Evolutionary conservation across 1,140 invertebrate species (phyloP), one percentile per base, ranked within the genome.

Genomic region (Pteromalus puparum): DNA sequence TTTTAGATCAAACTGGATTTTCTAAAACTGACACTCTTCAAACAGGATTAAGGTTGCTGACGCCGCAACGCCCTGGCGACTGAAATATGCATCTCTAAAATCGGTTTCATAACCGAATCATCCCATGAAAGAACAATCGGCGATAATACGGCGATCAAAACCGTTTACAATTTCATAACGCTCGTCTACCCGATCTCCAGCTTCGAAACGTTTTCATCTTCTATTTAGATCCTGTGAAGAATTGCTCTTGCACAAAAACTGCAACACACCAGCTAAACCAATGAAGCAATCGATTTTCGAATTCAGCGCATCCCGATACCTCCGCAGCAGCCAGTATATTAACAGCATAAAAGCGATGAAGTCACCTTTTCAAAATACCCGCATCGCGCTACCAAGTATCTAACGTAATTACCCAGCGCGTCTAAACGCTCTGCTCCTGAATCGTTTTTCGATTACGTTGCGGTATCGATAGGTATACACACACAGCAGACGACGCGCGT

Each of bases 381-480:
- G 18, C 18, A 61, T 53, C 38, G 0, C 6, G 53, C 53, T 2
- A 34, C 53, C n/a, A n/a, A 61, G 53, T 61, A 61, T 21, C 53
- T 61, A 61, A 61, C 21, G 21, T n/a, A 61, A 61, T 61, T 61
- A 61, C 21, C 53, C 53, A 1, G 30, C 38, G 53, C 38, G 53
- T 61, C 53, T 61, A 61, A 61, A 68, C 30, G 34, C 21, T 61
- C 21, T 21, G 18, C 13, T n/a, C 72, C 70, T 1, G 28, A 76
- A 82, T 82, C 26, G 53, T 9, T 34, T 26, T 77, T 77, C 74
- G 30, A 83, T 72, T 77, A 78, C 30, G 24, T 48, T 48, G 34
- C 10, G 4, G 42, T 74, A 21, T 28, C 46, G 75, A 84, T 77
- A 72, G 70, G 24, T 68, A 34, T 53, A 61, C 53, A 61, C 53